Conservation (phyloP, 2,888 invertebrate genomes). For the Meteorus cinctellus region DNA sequence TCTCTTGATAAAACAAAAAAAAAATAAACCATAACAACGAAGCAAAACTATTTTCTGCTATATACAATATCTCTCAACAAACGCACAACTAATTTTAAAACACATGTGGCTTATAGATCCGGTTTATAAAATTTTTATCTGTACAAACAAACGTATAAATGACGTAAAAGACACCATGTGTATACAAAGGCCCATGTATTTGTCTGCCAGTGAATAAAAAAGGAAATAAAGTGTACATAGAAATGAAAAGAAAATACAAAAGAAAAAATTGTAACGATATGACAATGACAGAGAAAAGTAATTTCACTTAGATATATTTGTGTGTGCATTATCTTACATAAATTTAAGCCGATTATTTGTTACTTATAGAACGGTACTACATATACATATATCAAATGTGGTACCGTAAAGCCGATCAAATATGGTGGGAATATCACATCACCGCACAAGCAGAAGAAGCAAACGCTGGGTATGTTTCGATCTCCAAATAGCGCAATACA, state of each 20-base stretch:
- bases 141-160: not conserved
- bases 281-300: not conserved
- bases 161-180: constrained; percentile 6
- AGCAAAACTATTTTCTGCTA: no score
- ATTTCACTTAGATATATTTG: not conserved
- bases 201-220: not conserved
- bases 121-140: constrained; percentile 8
- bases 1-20: not conserved
- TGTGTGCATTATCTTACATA: not conserved
- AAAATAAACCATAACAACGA: not conserved
- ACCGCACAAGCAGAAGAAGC: not conserved
- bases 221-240: not conserved
- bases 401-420: constrained; percentile 17
- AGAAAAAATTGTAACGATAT: not conserved
- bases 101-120: constrained; percentile 18
- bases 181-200: not conserved
- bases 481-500: constrained; percentile 10
- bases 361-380: not conserved
- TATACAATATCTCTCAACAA: not conserved
- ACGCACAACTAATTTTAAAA: not conserved
- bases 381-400: not conserved
- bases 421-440: not conserved
- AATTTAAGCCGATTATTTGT: not conserved
- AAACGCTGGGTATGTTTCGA: not conserved
- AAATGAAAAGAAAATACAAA: not conserved